A percentile compares a stretch with the other conserved stretches of the same genome.
These are phyloP conservation scores for Tricholaema leucomelas DNA, from an alignment of 2,113 vertebrate genomes.

Conservation along the genomic window DNA sequence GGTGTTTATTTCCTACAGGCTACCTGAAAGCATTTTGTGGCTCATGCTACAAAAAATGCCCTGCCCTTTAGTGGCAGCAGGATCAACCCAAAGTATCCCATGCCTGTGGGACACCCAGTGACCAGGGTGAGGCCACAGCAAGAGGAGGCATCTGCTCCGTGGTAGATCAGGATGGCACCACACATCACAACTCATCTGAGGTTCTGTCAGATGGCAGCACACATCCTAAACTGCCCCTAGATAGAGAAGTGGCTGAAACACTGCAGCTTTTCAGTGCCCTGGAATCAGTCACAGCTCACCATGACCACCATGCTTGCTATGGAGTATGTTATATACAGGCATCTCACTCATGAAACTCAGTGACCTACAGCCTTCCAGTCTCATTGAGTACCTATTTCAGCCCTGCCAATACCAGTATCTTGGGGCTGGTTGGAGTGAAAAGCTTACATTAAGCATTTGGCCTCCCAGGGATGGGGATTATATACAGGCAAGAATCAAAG, in stretches of 20 bases:
- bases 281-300: background rate
- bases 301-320: rapidly evolving
- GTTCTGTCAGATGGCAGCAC: rapidly evolving
- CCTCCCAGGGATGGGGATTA: slow-evolving; percentile 42
- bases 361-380: background rate
- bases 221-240: background rate
- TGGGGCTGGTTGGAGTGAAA: background rate
- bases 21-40: background rate
- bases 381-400: background rate
- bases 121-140: rapidly evolving
- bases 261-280: background rate
- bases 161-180: rapidly evolving
- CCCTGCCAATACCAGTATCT: background rate
- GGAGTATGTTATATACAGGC: rapidly evolving
- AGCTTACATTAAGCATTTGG: background rate
- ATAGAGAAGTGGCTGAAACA: background rate
- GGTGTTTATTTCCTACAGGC: background rate
- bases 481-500: background rate
- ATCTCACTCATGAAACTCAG: background rate
- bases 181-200: background rate
- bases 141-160: background rate
- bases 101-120: background rate
- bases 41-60: background rate
- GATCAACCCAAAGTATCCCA: rapidly evolving
- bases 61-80: background rate